Conservation (phyloP, 2,888 invertebrate species). For the Digitonthophagus gazella region DNA sequence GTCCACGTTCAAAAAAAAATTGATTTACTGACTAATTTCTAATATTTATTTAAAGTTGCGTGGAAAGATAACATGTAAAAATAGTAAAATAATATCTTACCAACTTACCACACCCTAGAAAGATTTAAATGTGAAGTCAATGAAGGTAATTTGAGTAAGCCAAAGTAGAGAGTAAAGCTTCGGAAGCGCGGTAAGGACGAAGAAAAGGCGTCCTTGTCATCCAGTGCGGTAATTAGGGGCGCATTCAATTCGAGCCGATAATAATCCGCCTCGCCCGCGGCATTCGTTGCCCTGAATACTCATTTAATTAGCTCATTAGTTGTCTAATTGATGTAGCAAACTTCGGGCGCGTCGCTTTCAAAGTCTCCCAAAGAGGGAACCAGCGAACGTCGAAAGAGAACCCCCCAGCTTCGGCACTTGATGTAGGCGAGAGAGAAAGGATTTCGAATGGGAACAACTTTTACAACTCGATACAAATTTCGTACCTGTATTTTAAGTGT, state of each 20-base stretch:
- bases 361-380: neutral
- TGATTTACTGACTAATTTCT: no score
- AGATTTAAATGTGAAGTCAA: neutral
- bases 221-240: constrained; percentile 40
- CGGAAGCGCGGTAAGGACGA: neutral
- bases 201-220: constrained; percentile 9
- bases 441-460: no score
- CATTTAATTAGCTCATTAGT: constrained; percentile 57
- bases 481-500: no score
- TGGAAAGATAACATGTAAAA: no score
- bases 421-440: no score
- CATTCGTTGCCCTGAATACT: constrained; percentile 54
- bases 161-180: neutral
- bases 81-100: no score
- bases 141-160: neutral
- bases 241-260: constrained; percentile 43
- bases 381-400: neutral
- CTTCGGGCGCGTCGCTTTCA: constrained; percentile 37
- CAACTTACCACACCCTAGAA: no score
- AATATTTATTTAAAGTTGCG: no score
- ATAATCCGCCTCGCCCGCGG: constrained; percentile 40
- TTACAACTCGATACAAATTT: no score
- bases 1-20: no score
- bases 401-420: no score
- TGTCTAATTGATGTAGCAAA: constrained; percentile 54